Percentiles rank a stretch among this genome's conserved stretches.
These are phyloP conservation scores for Prunella strophiata DNA, from an alignment of 2,797 vertebrate genomes.

Conservation along the genomic window DNA sequence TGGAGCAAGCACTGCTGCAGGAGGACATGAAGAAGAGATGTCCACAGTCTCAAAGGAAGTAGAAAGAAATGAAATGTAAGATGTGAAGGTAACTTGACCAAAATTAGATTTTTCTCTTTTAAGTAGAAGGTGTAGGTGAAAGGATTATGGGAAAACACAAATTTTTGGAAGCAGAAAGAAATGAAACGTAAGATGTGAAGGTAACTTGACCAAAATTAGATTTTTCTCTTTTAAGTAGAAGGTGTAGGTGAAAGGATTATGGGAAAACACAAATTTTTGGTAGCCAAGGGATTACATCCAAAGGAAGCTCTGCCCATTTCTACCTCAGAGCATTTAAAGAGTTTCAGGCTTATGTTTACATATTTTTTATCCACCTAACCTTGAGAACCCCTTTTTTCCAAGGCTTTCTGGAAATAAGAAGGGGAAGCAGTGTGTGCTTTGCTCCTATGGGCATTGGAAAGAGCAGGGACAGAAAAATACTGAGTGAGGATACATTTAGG, in stretches of 20 bases:
- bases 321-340: not conserved
- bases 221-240: not conserved
- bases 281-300: not conserved
- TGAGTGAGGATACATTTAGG: not conserved
- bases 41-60: not conserved
- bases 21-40: not conserved
- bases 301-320: not conserved
- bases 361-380: not conserved
- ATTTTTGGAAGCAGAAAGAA: not conserved
- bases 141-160: not conserved
- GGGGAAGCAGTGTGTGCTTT: not conserved
- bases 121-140: not conserved
- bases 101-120: not conserved
- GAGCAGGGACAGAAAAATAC: not conserved
- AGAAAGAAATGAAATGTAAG: not conserved
- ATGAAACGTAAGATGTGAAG: rapidly evolving
- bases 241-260: not conserved
- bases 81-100: rapidly evolving
- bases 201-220: not conserved
- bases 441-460: not conserved
- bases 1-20: not conserved
- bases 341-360: rapidly evolving
- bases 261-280: not conserved
- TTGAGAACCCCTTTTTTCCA: not conserved
- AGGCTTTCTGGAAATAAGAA: not conserved